These are phyloP conservation scores for Eupithecia exiguata DNA, from an alignment of 2,888 invertebrate species.

Conservation along the genomic window DNA sequence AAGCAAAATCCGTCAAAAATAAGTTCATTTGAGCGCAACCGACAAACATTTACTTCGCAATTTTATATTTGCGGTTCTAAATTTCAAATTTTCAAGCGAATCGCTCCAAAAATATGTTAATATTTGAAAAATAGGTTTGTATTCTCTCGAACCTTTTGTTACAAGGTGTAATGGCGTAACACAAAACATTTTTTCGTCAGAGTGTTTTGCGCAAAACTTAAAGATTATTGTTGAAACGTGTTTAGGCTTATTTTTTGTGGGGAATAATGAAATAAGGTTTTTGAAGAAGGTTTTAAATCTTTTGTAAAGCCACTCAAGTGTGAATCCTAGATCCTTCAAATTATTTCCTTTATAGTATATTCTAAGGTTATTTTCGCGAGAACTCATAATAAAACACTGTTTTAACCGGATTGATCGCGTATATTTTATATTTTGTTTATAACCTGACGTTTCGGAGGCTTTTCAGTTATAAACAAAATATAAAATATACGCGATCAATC, in stretches of 20 bases:
- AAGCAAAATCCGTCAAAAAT: slow-evolving; percentile 8
- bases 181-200: slow-evolving; percentile 48
- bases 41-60: slow-evolving; percentile 21
- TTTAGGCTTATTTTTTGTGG: slow-evolving; percentile 25
- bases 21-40: slow-evolving; percentile 28
- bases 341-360: slow-evolving; percentile 3
- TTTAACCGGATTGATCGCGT: no score
- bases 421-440: no score
- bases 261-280: neutral
- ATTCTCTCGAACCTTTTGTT: slow-evolving; percentile 6
- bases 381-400: no score
- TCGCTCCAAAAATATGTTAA: neutral
- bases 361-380: no score
- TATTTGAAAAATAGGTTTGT: slow-evolving; percentile 11
- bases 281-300: neutral
- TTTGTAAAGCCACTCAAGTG: neutral
- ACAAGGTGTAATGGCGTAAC: slow-evolving; percentile 28
- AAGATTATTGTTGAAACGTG: slow-evolving; percentile 34
- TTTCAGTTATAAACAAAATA: no score
- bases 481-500: no score
- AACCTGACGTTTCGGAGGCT: no score
- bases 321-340: neutral
- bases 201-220: slow-evolving; percentile 53
- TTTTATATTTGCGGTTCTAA: slow-evolving; percentile 15
- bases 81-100: slow-evolving; percentile 4